Evolutionary conservation across 37 sponge, comb jelly and placozoan species (phyloP), one percentile per base, ranked within the genome.

Genomic region (Cliona cf. orientalis): DNA sequence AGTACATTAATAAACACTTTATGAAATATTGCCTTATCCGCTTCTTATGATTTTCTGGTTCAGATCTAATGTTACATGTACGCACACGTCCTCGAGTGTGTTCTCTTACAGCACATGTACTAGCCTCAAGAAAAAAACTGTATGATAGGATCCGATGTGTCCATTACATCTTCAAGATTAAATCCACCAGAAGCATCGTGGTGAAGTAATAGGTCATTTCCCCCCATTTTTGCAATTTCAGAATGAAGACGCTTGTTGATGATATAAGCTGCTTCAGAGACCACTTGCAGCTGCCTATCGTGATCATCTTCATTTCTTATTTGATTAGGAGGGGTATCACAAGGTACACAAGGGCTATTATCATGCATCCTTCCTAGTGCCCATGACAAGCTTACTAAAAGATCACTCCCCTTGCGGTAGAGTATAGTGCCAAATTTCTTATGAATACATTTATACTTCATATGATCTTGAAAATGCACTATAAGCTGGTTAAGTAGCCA

Each of bases 341-440:
- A 49, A 49, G 9, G 14, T 9, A 9, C 14, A 19, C 14, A 9
- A 49, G 14, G 9, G 53, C 14, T 42, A 32, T 11, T 11, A 32
- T 63, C 65, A 29, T 63, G 4, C 6, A 25, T 3, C 5, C n/a
- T 68, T 49, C 80, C 70, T 35, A 80, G 57, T 19, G 80, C 80
- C 58, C 80, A 80, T 45, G 80, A 80, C 12, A 80, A 39, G 70
- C 14, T 32, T 17, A 21, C 36, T 3, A 80, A 9, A 9, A 80
- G 26, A 46, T 80, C 59, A 28, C 55, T 37, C 23, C 40, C 59
- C 28, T 66, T 80, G 28, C 58, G n/a, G 59, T 80, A 80, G 2
- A 80, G 58, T 6, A 80, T 69, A 49, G 58, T 49, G 19, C 80
- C 80, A 80, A 80, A 68, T n/a, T 80, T 80, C 65, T 26, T 77